Evolutionary conservation across 2,797 vertebrate genomes (phyloP).

Genomic region (Acanthurus tractus): DNA sequence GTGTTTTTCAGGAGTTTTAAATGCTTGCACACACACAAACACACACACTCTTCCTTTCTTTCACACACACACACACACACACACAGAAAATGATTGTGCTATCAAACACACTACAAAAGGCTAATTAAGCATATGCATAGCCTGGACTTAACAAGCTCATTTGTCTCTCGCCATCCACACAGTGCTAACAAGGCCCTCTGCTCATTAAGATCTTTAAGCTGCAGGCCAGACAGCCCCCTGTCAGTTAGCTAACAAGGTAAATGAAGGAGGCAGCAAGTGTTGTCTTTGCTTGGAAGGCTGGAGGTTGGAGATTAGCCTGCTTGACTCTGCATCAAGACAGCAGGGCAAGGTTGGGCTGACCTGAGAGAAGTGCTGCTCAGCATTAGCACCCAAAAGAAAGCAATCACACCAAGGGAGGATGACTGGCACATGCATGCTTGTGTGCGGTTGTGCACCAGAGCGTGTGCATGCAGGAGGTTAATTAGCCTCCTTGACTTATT

Average conservation of each 20-base stretch:
- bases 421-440: constrained; percentile 24
- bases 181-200: constrained; percentile 73
- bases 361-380: constrained; percentile 29
- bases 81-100: constrained; percentile 42
- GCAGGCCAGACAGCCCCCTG: constrained; percentile 67
- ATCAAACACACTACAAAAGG: constrained; percentile 74
- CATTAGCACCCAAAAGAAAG: constrained; percentile 42
- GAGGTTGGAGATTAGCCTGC: constrained; percentile 67
- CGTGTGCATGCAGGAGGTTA: constrained; percentile 50
- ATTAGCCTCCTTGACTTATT: constrained; percentile 63
- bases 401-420: constrained; percentile 42
- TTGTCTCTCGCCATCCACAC: constrained; percentile 71
- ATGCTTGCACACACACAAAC: constrained; percentile 18
- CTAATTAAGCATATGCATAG: constrained; percentile 79
- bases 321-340: constrained; percentile 69
- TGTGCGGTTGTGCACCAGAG: not conserved
- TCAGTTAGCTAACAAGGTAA: constrained; percentile 75
- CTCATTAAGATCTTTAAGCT: constrained; percentile 78
- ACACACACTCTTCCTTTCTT: not conserved
- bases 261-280: constrained; percentile 72
- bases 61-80: not conserved
- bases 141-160: constrained; percentile 75
- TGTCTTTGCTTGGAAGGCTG: constrained; percentile 65
- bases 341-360: constrained; percentile 60
- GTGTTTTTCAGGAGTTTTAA: constrained; percentile 40